Base-by-base conservation (phyloP, 2,888 invertebrate genomes). In the Drosophila putrida region DNA sequence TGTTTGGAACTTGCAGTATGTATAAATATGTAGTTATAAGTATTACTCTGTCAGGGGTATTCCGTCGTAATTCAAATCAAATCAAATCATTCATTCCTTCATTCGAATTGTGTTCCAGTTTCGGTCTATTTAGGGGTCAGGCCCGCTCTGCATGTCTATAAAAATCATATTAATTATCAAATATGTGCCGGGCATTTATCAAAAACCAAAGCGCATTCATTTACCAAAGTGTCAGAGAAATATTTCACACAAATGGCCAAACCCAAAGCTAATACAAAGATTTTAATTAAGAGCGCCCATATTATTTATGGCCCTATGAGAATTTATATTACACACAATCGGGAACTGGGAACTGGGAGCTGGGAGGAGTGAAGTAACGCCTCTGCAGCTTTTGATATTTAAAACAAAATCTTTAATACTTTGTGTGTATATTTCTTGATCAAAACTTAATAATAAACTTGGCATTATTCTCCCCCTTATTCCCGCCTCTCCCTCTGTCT, bases 261-360 rank as follows among this genome's bases (percentile, higher is more conserved):
- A 39, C 36, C 28, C 61, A 54, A 60, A 73, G 62, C 55, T 63
- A 73, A 78, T 78, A 73, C 55, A 74, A 75, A 54, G 75, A 74
- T 67, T 83, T 86, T 83, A 83, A 83, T 83, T 88, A 88, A 88
- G 65, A 78, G 46, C 69, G 61, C 15, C 35, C 59, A 53, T 53
- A 64, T 80, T 82, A 83, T 83, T 88, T 86, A 83, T 83, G 86
- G 39, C 61, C 46, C 53, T 69, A 53, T 57, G 82, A 68, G 59
- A 78, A 71, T 36, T 20, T 20, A 20, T 20, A 20, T 20, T 20
- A 20, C n/a, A 13, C 3, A 6, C 33, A 46, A 49, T n/a, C 15
- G 8, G 31, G 0, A 28, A 8, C 10, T 4, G 8, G 31, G 0
- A 28, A 8, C 10, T 4, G 31, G 33, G 9, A 4, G 59, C 6